phyloP scores from a whole-genome alignment of 2,113 vertebrate genomes.

The Falco punctatus region DNA sequence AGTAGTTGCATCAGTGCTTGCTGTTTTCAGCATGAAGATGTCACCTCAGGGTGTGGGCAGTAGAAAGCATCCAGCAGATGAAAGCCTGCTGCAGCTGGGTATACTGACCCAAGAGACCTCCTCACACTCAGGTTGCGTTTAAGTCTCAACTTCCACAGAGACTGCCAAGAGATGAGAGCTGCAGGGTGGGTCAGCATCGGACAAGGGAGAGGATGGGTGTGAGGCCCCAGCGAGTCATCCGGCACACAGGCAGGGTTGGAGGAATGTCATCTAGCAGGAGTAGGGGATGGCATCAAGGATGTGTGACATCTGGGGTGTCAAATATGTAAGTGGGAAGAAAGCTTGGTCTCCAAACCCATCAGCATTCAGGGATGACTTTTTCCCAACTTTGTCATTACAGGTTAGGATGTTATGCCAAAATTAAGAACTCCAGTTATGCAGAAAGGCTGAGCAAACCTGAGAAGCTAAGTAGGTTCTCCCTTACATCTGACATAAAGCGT shows the following conservation, averaged over 20 bases:
- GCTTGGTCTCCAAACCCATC: not conserved
- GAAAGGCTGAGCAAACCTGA: not conserved
- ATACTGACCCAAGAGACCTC: not conserved
- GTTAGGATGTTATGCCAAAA: not conserved
- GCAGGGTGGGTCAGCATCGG: not conserved
- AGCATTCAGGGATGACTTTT: not conserved
- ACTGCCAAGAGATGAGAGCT: not conserved
- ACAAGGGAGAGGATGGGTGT: not conserved
- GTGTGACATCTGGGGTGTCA: not conserved
- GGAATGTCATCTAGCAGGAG: not conserved
- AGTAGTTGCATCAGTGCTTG: not conserved
- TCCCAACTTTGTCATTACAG: not conserved
- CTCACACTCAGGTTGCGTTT: not conserved
- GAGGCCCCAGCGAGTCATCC: not conserved
- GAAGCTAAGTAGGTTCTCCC: not conserved
- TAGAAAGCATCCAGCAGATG: not conserved
- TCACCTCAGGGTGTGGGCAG: fast-evolving
- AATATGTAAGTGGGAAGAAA: not conserved
- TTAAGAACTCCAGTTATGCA: not conserved
- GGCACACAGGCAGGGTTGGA: not conserved
- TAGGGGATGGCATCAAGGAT: not conserved
- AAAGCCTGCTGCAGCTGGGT: not conserved
- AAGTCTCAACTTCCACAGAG: not conserved
- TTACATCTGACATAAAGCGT: not conserved
- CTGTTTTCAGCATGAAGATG: not conserved